These are phyloP conservation scores for Apotomis betuletana DNA, from an alignment of 2,888 invertebrate genomes.

Conservation along the genomic window DNA sequence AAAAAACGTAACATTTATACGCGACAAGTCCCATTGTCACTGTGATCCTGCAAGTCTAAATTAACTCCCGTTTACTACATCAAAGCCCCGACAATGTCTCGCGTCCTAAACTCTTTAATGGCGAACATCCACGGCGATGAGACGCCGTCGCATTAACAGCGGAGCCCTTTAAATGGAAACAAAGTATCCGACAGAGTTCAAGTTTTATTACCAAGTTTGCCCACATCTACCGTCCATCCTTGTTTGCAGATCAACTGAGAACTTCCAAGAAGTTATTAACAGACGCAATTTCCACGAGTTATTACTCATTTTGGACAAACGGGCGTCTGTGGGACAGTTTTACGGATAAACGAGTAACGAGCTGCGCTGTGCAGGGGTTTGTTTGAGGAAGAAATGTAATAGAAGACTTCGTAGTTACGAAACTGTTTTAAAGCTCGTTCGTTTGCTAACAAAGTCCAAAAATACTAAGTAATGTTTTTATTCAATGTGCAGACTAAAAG, in stretches of 20 bases:
- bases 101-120: constrained; percentile 21
- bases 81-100: constrained; percentile 8
- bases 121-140: constrained; percentile 25
- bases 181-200: constrained; percentile 60
- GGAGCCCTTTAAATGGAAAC: constrained; percentile 59
- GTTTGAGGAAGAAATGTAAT: too few relatives aligned
- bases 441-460: too few relatives aligned
- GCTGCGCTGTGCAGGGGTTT: neutral
- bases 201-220: constrained; percentile 65
- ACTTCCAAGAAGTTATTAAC: constrained; percentile 74
- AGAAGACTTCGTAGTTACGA: too few relatives aligned
- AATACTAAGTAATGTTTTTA: too few relatives aligned
- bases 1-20: too few relatives aligned
- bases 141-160: constrained; percentile 32
- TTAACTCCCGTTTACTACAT: constrained; percentile 10
- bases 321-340: constrained; percentile 45
- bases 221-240: constrained; percentile 56
- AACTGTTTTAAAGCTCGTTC: too few relatives aligned
- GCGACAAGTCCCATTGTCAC: too few relatives aligned
- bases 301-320: constrained; percentile 74
- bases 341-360: neutral
- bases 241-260: constrained; percentile 70
- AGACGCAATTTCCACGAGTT: constrained; percentile 74
- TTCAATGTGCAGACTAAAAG: too few relatives aligned
- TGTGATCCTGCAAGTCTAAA: neutral